Evolutionary conservation across 2,888 invertebrate species (phyloP).

Genomic region (Lagria hirta): DNA sequence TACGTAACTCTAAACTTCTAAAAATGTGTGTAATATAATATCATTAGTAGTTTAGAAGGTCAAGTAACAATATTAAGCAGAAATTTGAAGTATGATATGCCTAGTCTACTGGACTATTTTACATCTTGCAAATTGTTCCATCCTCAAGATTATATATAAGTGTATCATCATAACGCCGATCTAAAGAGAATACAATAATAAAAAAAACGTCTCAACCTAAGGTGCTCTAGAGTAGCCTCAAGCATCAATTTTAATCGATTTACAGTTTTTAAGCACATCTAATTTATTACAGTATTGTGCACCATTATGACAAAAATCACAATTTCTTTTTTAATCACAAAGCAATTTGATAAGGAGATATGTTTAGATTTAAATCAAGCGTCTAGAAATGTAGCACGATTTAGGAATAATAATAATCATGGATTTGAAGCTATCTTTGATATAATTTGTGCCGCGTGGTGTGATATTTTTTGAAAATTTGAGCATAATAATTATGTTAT

Average conservation of each 20-base stretch:
- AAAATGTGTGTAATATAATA: slow-evolving; percentile 41
- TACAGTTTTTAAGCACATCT: slow-evolving; percentile 21
- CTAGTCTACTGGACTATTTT: slow-evolving; percentile 51
- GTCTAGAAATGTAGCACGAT: no score
- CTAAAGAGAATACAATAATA: not conserved
- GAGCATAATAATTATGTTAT: no score
- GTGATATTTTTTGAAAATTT: no score
- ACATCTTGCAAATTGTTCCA: slow-evolving; percentile 28
- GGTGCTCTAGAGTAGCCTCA: slow-evolving; percentile 12
- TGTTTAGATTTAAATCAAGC: no score
- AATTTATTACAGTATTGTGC: slow-evolving; percentile 8
- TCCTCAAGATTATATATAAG: slow-evolving; percentile 17
- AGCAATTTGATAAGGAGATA: slow-evolving; percentile 25
- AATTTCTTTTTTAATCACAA: slow-evolving; percentile 29
- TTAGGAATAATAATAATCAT: no score
- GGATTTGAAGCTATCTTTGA: no score
- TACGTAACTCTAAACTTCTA: slow-evolving; percentile 39
- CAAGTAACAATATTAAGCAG: slow-evolving; percentile 46
- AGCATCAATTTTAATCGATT: slow-evolving; percentile 13
- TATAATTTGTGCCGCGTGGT: no score
- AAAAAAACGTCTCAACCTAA: slow-evolving; percentile 6
- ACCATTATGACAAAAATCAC: slow-evolving; percentile 20
- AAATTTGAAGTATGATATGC: slow-evolving; percentile 48
- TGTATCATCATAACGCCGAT: no score
- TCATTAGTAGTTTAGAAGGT: slow-evolving; percentile 35